phyloP scores from a whole-genome alignment of 2,888 invertebrate genomes.

The Steromphala cineraria region DNA sequence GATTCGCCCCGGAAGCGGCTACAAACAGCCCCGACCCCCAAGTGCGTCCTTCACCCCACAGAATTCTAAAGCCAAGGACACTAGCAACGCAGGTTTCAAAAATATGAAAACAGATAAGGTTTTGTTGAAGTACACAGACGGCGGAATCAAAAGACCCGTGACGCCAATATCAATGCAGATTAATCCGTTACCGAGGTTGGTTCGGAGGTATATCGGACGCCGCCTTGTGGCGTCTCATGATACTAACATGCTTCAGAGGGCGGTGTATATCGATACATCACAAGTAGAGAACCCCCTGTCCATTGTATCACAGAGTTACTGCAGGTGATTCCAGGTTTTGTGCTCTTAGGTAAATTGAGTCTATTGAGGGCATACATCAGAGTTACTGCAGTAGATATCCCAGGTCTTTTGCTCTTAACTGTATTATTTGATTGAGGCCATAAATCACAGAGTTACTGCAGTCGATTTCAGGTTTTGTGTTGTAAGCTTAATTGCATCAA shows the following conservation, averaged over 20 bases:
- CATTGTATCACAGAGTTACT: constrained; percentile 48
- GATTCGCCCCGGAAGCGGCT: constrained; percentile 38
- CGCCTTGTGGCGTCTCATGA: constrained; percentile 48
- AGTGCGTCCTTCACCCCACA: constrained; percentile 42
- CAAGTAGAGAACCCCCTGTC: constrained; percentile 55
- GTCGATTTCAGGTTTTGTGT: not conserved
- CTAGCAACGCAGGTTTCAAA: constrained; percentile 16
- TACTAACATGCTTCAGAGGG: constrained; percentile 32
- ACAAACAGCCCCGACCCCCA: constrained; percentile 42
- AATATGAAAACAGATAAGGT: constrained; percentile 42
- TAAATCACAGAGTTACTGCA: constrained; percentile 43
- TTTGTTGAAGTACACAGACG: constrained; percentile 55
- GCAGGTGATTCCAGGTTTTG: not conserved
- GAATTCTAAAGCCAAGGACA: constrained; percentile 18
- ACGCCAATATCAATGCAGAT: constrained; percentile 21
- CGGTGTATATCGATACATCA: constrained; percentile 56
- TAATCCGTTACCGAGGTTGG: constrained; percentile 47
- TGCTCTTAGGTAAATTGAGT: too few relatives aligned
- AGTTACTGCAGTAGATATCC: constrained; percentile 26
- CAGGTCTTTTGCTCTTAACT: too few relatives aligned
- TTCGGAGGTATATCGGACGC: constrained; percentile 51
- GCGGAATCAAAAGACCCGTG: constrained; percentile 48
- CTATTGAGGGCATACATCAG: constrained; percentile 27
- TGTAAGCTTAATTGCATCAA: too few relatives aligned
- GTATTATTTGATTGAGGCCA: too few relatives aligned